Evolutionary conservation across 2,797 vertebrate genomes (phyloP).

Genomic region (Tangara arthus): DNA sequence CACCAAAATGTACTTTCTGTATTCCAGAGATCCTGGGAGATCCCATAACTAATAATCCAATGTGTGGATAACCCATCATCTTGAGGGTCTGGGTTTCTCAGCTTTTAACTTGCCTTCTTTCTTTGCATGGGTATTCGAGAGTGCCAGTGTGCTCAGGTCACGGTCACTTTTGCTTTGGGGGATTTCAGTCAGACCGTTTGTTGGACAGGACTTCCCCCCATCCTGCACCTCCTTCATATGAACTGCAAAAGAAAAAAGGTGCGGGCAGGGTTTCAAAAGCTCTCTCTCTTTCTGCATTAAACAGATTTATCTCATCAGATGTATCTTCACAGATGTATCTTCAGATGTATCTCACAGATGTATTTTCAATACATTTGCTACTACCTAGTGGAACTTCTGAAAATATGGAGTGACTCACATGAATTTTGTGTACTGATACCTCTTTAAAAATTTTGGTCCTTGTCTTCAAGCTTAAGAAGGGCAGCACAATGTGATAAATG

Average conservation of each 20-base stretch:
- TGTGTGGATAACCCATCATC: neutral
- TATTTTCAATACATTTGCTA: neutral
- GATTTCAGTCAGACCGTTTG: neutral
- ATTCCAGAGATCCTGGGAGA: neutral
- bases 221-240: neutral
- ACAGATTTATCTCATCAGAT: neutral
- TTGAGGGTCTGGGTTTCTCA: neutral
- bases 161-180: neutral
- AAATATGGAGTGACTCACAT: neutral
- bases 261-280: neutral
- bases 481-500: neutral
- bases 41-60: neutral
- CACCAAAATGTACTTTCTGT: neutral
- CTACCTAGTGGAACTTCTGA: neutral
- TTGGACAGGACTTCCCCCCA: neutral
- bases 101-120: neutral
- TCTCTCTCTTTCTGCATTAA: neutral
- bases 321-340: too few species aligned
- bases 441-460: neutral
- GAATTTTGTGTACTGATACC: neutral
- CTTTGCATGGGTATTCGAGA: rapidly evolving
- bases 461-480: neutral
- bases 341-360: too few species aligned
- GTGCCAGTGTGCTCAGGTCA: neutral
- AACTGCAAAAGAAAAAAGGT: neutral